Base-by-base conservation (phyloP, 1,140 invertebrate species). In the Trichoplusia ni region DNA sequence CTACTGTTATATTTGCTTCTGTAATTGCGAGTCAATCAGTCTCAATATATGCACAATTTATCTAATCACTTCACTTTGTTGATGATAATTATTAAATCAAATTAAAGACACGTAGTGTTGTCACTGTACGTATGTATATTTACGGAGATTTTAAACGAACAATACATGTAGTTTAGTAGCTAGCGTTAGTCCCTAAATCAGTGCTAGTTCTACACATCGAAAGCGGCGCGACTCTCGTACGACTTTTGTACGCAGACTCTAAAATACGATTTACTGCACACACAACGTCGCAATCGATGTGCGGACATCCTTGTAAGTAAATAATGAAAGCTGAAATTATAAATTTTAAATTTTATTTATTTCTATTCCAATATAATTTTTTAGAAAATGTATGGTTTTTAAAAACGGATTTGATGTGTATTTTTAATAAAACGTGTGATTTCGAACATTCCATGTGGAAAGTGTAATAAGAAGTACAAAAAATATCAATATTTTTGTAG, bases 401-500 rank as follows among this genome's bases (percentile, higher is more conserved):
- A 66, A 75, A 74, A 75, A 71, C 40, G 71, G 63, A 76, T 75
- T 75, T 64, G 69, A 73, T 84, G 75, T 84, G 75, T 87, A 81
- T 71, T 79, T 79, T 77, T 73, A 73, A 72, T 63, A 60, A 79
- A 80, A 73, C 71, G 80, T 82, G 87, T 90, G 85, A 90, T 88
- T 82, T 84, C 72, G 67, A 84, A 88, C 88, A 90, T 90, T 90
- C 88, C 88, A 89, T 68, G 61, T 71, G 81, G 85, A 77, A 88
- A 81, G 74, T 85, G 81, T 84, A 82, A 84, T 86, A 77, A 79
- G 73, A 86, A 90, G 84, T 88, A 90, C 84, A 88, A 90, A 89
- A 87, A 76, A 83, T 81, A 81, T 76, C 75, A 79, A 90, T 87
- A 89, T 87, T 90, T 89, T 90, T 90, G 79, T 90, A 89, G 77